Base-by-base conservation (phyloP, 2,888 invertebrate species). In the Fabriciana adippe region DNA sequence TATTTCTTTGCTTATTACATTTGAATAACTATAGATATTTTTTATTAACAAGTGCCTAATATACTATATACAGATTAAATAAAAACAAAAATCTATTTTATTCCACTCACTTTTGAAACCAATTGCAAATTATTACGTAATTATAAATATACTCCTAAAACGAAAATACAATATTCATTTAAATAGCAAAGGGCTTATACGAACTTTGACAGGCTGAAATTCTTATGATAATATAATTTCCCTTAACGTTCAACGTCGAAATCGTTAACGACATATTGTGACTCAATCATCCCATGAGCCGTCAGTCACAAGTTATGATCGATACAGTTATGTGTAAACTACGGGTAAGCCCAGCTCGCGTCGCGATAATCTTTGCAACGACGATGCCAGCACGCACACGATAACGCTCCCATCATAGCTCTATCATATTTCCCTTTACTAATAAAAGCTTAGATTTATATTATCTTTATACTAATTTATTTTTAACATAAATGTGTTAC, bases 301-400 rank as follows among this genome's bases (percentile, higher is more conserved):
- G 85, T 86, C 88, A 84, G 84, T 85, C 85, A 86, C 76, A 78
- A 73, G 73, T 61, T 71, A 79, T 35, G 82, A 85, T 85, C 84
- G 85, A 85, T 85, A 78, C 77, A 79, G 82, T 82, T 81, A 83
- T 62, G 65, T 67, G 83, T 85, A 84, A 87, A 87, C 85, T 83
- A 83, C 78, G 79, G 81, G 79, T 87, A 85, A 87, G 81, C 86
- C 78, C 74, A 79, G 80, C 78, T 86, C 81, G 82, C 79, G 74
- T 75, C 74, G 76, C 75, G 79, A 77, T 87, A 87, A 88, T 86
- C 89, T 86, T 84, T 78, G 75, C 74, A 78, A 74, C 81, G 78
- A 81, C 81, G 82, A 78, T 76, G 78, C 75, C 60, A 76, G 82
- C 88, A 88, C 87, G 87, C 81, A 79, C 82, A 70, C 76, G 72